Base-by-base conservation (phyloP, 1,140 invertebrate species). In the Theocolax elegans region DNA sequence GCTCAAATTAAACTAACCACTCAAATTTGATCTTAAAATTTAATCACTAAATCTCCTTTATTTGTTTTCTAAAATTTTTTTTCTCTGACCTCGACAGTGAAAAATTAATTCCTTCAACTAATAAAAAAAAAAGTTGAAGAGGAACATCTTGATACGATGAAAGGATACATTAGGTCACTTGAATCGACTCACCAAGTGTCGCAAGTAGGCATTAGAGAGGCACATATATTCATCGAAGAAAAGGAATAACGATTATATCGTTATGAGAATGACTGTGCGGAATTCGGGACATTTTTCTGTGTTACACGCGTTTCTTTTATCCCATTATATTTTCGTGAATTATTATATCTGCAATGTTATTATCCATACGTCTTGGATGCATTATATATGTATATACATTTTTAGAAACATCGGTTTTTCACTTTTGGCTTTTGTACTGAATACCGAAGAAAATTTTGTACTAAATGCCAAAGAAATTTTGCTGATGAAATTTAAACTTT, bases 201-300 rank as follows among this genome's bases (percentile, higher is more conserved):
- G n/a, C 4, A 35, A 15, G 17, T 15, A 56, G 19, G 29, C 25
- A 56, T 31, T 56, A 56, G 15, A 56, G 29, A 56, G 49, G 12
- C 49, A 29, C 1, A 25, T 12, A 13, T 25, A 9, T 44, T 44
- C 6, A 44, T 44, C 42, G 12, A 54, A 54, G 27, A 29, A 31
- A 54, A 19, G 29, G 19, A 15, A 54, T 58, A 58, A 58, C 10
- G 54, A 58, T 31, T 40, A 35, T 35, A 58, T 40, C 54, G 2
- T 27, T n/a, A n/a, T 25, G 29, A 58, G 54, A 42, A 58, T 58
- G 54, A 58, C 54, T 58, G 15, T 10, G 54, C 13, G 12, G 51
- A 35, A 54, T 54, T 54, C 51, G 51, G 25, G 9, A 53, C 13
- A 27, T 53, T 27, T 53, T 53, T 53, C 49, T 13, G 19, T 6